Evolutionary conservation across 2,113 vertebrate genomes (phyloP).

Genomic region (Leptobrachium leishanense): DNA sequence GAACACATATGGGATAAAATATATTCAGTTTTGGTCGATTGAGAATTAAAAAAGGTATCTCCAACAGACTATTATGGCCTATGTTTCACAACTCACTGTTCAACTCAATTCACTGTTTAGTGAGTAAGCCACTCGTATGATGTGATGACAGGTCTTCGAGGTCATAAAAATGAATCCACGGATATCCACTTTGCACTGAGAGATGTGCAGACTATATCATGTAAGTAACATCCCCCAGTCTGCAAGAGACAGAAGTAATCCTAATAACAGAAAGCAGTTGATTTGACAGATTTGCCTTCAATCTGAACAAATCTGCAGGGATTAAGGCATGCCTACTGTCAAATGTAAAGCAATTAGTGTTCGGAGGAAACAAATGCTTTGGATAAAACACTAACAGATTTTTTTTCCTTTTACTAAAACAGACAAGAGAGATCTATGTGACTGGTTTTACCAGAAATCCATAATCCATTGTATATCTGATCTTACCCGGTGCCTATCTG

Average conservation of each 20-base stretch:
- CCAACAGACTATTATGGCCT: too few relatives aligned
- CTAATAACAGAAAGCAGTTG: not conserved
- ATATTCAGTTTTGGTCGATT: too few relatives aligned
- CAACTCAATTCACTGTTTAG: not conserved
- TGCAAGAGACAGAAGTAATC: not conserved
- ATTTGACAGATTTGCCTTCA: slow-evolving; percentile 11
- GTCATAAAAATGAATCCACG: too few relatives aligned
- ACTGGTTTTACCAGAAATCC: slow-evolving; percentile 12
- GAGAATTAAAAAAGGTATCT: too few relatives aligned
- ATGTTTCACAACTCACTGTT: too few relatives aligned
- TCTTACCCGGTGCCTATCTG: slow-evolving; percentile 13
- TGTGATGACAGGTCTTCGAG: not conserved
- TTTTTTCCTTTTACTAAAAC: slow-evolving; percentile 1
- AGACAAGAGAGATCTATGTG: slow-evolving; percentile 14
- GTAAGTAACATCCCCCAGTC: not conserved
- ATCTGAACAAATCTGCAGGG: slow-evolving; percentile 14
- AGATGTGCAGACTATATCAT: too few relatives aligned
- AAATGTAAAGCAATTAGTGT: slow-evolving; percentile 19
- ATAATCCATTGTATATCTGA: slow-evolving; percentile 19
- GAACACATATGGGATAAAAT: too few relatives aligned
- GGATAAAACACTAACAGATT: slow-evolving; percentile 13
- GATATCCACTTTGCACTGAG: too few relatives aligned
- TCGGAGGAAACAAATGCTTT: slow-evolving; percentile 4
- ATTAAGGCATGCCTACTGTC: slow-evolving; percentile 14
- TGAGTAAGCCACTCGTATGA: not conserved